Base-by-base conservation (phyloP, 2,888 invertebrate genomes). In the Drosophila formosana region DNA sequence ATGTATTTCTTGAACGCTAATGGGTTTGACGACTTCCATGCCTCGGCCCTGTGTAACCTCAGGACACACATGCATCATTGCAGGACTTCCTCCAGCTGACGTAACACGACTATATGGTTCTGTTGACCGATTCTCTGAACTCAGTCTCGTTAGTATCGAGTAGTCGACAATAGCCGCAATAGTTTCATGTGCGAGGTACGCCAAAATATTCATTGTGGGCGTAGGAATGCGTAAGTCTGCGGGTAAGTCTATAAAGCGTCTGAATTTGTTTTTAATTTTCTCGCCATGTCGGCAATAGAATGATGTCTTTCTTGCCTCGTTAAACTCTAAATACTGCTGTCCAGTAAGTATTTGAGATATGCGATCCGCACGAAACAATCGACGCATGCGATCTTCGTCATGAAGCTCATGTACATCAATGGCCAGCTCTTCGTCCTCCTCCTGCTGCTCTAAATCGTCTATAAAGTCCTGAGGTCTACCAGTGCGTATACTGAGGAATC, bases 81-180 rank as follows among this genome's bases (percentile, higher is more conserved):
- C 89, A 0, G 91, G 89, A 26, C 91, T 91, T 3, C 91, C 89
- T 4, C 92, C 92, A 0, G 91, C 91, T 0, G 92, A 91, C 7
- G 91, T 91, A 0, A 95, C 94, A 72, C 95, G 94, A 74, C 95
- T 95, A 62, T 95, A 95, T 0, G 96, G 95, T 90, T 96, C 96
- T 2, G 95, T 95, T 45, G 93, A 92, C 46, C 94, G 95, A 89
- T 95, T 95, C 72, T 94, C 95, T 43, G 94, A 94, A 90, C 97
- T 97, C 84, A 97, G 95, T 47, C 97, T 94, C 1, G 97, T 95
- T 51, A 98, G 91, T 71, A 98, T 95, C 0, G 97, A 96, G 80
- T 96, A 95, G 92, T 98, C 98, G 2, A 97, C 95, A 64, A 98
- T 95, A 90, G 97, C 96, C 0, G 98, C 98, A 6, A 98, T 96